Conservation (phyloP, 2,797 vertebrate species). For the Enteromius thamalakanensis region DNA sequence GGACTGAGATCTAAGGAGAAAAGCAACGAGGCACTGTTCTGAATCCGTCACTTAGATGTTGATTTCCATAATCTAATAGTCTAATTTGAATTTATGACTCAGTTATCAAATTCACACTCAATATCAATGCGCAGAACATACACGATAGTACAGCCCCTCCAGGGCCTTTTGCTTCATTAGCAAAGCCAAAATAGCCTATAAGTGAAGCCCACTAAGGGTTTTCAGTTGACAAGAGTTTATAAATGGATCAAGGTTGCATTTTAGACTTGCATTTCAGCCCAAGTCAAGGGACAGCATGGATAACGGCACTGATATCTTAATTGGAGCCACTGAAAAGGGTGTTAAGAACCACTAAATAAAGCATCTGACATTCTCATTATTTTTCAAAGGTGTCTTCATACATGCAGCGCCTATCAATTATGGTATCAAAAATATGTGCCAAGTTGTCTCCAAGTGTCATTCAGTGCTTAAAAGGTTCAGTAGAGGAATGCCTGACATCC, state of each 20-base stretch:
- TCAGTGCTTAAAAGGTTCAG: slow-evolving; percentile 30
- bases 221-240: slow-evolving; percentile 29
- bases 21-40: slow-evolving; percentile 1
- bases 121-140: slow-evolving; percentile 17
- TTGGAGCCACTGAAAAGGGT: slow-evolving; percentile 7
- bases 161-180: slow-evolving; percentile 31
- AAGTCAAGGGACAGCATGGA: slow-evolving; percentile 18
- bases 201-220: slow-evolving; percentile 13
- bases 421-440: slow-evolving; percentile 35
- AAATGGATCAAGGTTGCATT: slow-evolving; percentile 26
- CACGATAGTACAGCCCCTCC: background rate
- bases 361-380: slow-evolving; percentile 25
- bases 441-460: slow-evolving; percentile 24
- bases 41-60: slow-evolving; percentile 32
- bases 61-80: slow-evolving; percentile 24
- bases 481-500: slow-evolving; percentile 26
- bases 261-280: slow-evolving; percentile 7
- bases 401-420: slow-evolving; percentile 43
- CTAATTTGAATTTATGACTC: slow-evolving; percentile 30
- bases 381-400: slow-evolving; percentile 45
- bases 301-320: slow-evolving; percentile 4
- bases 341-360: slow-evolving; percentile 35
- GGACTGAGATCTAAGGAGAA: slow-evolving; percentile 14
- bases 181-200: slow-evolving; percentile 5
- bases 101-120: slow-evolving; percentile 29